Evolutionary conservation across 2,113 vertebrate species (phyloP).

Genomic region (Bathybates hornii): DNA sequence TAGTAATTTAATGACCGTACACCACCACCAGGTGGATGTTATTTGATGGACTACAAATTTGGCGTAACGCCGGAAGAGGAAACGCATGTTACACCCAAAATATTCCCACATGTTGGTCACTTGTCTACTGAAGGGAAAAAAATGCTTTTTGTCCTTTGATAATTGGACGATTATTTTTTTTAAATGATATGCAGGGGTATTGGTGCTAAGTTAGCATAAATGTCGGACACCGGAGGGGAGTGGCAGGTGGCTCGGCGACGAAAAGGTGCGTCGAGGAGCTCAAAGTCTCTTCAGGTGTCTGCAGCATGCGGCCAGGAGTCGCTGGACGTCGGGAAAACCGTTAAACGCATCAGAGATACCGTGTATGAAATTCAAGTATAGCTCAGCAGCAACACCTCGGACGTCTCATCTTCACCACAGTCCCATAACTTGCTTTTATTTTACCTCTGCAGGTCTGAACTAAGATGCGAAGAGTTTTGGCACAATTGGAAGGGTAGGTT

Average conservation of each 20-base stretch:
- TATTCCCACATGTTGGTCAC: not conserved
- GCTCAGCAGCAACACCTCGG: not conserved
- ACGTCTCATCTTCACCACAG: not conserved
- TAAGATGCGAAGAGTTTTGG: constrained; percentile 77
- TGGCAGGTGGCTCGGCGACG: constrained; percentile 67
- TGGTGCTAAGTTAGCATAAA: not conserved
- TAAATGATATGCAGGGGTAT: not conserved
- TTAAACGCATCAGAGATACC: constrained; percentile 47
- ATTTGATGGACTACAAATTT: not conserved
- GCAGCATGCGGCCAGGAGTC: not conserved
- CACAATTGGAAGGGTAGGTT: constrained; percentile 70
- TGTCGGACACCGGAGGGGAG: constrained; percentile 44
- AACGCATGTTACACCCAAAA: constrained; percentile 20
- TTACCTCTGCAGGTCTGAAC: constrained; percentile 66
- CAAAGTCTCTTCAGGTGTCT: not conserved
- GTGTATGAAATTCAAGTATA: constrained; percentile 46
- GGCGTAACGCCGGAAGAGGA: constrained; percentile 30
- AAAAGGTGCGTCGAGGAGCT: constrained; percentile 45
- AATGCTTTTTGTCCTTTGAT: not conserved
- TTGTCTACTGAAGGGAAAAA: not conserved
- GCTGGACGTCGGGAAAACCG: constrained; percentile 33
- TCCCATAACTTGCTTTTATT: not conserved
- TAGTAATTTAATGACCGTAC: not conserved
- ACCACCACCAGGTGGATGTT: not conserved
- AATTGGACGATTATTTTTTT: not conserved